Conservation (phyloP, 2,888 invertebrate species). For the Leptinotarsa tumamoca region DNA sequence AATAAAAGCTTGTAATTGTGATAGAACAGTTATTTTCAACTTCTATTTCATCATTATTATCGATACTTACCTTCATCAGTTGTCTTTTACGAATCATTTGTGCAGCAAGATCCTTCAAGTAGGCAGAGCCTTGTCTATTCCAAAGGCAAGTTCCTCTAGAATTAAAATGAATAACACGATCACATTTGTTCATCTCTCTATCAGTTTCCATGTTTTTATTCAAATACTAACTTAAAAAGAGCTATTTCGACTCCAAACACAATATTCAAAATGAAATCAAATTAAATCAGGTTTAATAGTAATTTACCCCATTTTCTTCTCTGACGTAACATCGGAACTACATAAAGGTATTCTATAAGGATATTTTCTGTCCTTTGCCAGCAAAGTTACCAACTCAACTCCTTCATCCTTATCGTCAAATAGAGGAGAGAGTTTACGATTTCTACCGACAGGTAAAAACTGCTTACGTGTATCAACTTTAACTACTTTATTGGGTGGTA, state of each 20-base stretch:
- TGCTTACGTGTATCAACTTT: conserved; percentile 51
- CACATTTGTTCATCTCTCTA: too few relatives aligned
- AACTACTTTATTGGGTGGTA: conserved; percentile 44
- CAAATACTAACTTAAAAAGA: background rate
- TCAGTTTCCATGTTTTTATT: background rate
- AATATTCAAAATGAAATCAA: too few relatives aligned
- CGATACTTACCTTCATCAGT: conserved; percentile 60
- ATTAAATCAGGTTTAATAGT: background rate
- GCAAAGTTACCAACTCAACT: conserved; percentile 80
- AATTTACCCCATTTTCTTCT: conserved; percentile 63
- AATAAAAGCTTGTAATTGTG: too few relatives aligned
- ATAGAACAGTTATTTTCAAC: too few relatives aligned
- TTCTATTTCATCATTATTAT: background rate
- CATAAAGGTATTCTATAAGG: conserved; percentile 70
- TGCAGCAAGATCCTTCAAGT: conserved; percentile 68
- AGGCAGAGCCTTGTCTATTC: conserved; percentile 64
- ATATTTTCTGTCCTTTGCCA: conserved; percentile 75
- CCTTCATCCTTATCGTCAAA: conserved; percentile 68
- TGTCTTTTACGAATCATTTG: conserved; percentile 70
- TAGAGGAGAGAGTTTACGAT: conserved; percentile 60
- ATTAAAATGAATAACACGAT: background rate
- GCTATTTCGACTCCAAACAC: too few relatives aligned
- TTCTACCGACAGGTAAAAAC: conserved; percentile 49
- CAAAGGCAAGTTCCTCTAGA: conserved; percentile 54
- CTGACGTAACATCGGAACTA: conserved; percentile 70